A percentile compares a stretch with the other conserved stretches of the same genome.
Conservation (phyloP, 2,113 vertebrate species). For the Marmota monax region DNA sequence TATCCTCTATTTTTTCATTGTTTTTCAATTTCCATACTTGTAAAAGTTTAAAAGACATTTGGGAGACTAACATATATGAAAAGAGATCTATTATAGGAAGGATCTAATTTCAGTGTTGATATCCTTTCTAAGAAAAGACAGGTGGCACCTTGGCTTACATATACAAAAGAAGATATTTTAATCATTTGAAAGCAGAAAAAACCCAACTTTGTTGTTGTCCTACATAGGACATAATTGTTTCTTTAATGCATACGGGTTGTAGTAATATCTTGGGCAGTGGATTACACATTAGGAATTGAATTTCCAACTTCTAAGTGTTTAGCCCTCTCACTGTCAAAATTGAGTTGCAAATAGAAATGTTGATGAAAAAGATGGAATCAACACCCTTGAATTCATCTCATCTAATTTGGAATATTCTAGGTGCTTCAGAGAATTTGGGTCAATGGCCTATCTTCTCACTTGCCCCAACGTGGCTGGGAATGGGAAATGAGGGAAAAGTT, state of each 20-base stretch:
- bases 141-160: neutral
- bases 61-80: neutral
- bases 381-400: neutral
- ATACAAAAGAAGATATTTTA: conserved; percentile 53
- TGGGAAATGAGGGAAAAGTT: neutral
- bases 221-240: neutral
- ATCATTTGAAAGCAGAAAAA: conserved; percentile 33
- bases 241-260: neutral
- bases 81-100: neutral
- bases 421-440: neutral
- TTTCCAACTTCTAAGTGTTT: neutral
- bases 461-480: neutral
- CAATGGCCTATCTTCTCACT: neutral
- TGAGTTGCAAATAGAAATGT: conserved; percentile 1
- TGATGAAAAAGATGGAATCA: neutral
- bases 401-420: neutral
- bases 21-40: neutral
- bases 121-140: neutral
- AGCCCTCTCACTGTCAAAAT: neutral
- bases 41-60: conserved; percentile 4
- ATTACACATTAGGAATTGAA: neutral
- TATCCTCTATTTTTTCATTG: neutral
- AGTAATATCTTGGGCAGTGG: neutral
- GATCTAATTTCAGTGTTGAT: neutral
- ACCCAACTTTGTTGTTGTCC: neutral